These are phyloP conservation scores for Julus scandinavius DNA, from an alignment of 2,888 invertebrate species.

Conservation along the genomic window DNA sequence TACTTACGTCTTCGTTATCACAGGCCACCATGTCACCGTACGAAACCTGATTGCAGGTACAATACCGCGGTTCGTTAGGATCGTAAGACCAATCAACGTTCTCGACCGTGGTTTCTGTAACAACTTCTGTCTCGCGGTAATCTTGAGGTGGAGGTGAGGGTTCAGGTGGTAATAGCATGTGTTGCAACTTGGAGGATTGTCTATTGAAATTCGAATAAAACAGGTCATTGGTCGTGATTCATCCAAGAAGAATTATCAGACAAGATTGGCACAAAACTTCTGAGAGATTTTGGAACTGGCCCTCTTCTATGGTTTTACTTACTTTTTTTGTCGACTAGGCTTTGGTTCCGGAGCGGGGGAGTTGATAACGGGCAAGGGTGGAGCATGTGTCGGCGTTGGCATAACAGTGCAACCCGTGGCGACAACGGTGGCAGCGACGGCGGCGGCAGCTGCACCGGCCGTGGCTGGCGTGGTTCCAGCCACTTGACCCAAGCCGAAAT, in stretches of 20 bases:
- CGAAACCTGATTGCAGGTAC: slow-evolving; percentile 96
- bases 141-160: slow-evolving; percentile 59
- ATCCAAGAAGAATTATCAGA: not conserved
- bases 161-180: slow-evolving; percentile 52
- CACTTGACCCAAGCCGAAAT: slow-evolving; percentile 77
- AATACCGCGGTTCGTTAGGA: slow-evolving; percentile 96
- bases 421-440: slow-evolving; percentile 68
- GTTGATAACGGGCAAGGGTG: slow-evolving; percentile 1
- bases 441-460: slow-evolving; percentile 74
- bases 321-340: slow-evolving; percentile 55
- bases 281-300: no score
- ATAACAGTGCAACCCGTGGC: slow-evolving; percentile 12
- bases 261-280: no score
- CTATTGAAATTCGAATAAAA: slow-evolving; percentile 4
- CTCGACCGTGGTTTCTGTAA: slow-evolving; percentile 62
- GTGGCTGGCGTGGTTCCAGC: slow-evolving; percentile 77
- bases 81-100: slow-evolving; percentile 86
- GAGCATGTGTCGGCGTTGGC: slow-evolving; percentile 25
- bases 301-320: not conserved
- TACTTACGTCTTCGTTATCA: slow-evolving; percentile 92
- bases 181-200: slow-evolving; percentile 54
- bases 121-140: slow-evolving; percentile 49
- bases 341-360: slow-evolving; percentile 53
- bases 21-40: slow-evolving; percentile 99
- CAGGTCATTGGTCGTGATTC: not conserved